phyloP scores from a whole-genome alignment of 2,888 invertebrate genomes.

The Stenodema calcarata region DNA sequence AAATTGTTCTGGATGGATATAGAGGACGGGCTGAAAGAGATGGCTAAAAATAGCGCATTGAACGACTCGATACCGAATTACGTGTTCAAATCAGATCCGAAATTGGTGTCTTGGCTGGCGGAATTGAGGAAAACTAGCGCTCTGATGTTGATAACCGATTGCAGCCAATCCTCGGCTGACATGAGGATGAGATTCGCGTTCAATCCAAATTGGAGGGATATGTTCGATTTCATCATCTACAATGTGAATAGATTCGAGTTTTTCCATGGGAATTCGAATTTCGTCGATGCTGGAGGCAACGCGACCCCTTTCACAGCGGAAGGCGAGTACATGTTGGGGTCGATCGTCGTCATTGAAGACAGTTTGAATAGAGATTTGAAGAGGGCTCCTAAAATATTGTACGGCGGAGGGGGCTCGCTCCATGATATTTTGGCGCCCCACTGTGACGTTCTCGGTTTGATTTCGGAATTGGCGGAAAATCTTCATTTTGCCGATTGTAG shows the following conservation, averaged over 20 bases:
- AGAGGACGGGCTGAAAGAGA: neutral
- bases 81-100: slow-evolving; percentile 66
- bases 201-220: slow-evolving; percentile 69
- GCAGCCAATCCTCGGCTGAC: slow-evolving; percentile 72
- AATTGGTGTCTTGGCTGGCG: slow-evolving; percentile 68
- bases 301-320: neutral
- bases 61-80: slow-evolving; percentile 61
- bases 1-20: neutral
- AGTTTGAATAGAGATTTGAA: neutral
- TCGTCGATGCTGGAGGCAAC: neutral
- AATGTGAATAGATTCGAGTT: slow-evolving; percentile 78
- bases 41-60: neutral
- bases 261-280: slow-evolving; percentile 63
- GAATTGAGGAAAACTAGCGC: slow-evolving; percentile 65
- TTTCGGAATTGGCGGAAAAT: neutral
- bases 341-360: neutral
- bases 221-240: slow-evolving; percentile 71
- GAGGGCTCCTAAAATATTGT: neutral
- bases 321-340: neutral
- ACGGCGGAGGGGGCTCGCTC: neutral
- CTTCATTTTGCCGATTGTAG: neutral
- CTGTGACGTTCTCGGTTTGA: neutral
- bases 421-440: neutral
- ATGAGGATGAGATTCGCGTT: slow-evolving; percentile 69
- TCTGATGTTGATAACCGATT: slow-evolving; percentile 72